Percentiles rank a stretch among this genome's conserved stretches.
Evolutionary conservation across 2,797 vertebrate genomes (phyloP).

Genomic region (Channallabes apus): DNA sequence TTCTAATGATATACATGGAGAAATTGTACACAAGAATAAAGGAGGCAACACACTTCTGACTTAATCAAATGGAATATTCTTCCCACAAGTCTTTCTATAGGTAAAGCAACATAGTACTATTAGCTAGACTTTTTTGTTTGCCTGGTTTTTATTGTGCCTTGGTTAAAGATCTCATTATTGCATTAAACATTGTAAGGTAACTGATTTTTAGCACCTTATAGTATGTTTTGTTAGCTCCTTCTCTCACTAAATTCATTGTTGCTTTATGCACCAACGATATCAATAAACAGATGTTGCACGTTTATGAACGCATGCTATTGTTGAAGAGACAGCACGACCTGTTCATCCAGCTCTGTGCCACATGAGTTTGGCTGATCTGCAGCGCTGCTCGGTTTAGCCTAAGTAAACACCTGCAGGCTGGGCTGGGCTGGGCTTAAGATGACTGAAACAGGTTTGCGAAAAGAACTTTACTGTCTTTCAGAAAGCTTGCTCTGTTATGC

Average conservation of each 20-base stretch:
- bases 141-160: neutral
- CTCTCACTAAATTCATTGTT: neutral
- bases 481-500: neutral
- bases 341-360: constrained; percentile 27
- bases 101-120: neutral
- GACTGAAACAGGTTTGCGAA: constrained; percentile 23
- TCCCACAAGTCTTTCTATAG: no score
- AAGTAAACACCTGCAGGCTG: constrained; percentile 19
- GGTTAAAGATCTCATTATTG: neutral
- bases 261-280: neutral
- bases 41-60: neutral
- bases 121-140: neutral
- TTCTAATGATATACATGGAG: neutral
- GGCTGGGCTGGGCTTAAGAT: constrained; percentile 15
- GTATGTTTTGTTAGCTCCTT: neutral
- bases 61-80: neutral
- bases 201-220: neutral
- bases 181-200: neutral
- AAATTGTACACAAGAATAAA: neutral
- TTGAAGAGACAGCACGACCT: constrained; percentile 20
- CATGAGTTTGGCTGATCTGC: constrained; percentile 18
- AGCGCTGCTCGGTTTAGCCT: constrained; percentile 13
- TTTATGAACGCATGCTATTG: constrained; percentile 4
- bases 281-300: neutral
- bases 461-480: neutral